These are phyloP conservation scores for Cyanistes caeruleus DNA, from an alignment of 2,113 vertebrate genomes.

Conservation along the genomic window DNA sequence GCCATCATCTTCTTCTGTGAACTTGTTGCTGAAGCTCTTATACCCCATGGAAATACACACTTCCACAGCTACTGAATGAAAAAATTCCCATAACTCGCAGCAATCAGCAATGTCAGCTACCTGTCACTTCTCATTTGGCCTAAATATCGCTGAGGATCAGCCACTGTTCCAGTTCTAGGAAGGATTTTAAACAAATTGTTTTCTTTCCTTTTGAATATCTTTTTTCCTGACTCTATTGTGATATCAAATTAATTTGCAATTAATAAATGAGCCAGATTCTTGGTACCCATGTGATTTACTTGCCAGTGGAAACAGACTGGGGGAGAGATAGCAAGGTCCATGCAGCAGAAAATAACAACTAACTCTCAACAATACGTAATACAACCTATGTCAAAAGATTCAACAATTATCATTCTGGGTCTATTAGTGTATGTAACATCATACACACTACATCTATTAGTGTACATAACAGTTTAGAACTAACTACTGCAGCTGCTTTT, in stretches of 20 bases:
- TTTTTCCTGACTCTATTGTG: neutral
- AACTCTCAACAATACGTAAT: neutral
- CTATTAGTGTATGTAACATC: neutral
- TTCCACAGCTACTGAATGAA: neutral
- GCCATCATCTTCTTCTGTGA: neutral
- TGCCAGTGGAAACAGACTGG: neutral
- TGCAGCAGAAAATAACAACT: neutral
- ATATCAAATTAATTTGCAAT: neutral
- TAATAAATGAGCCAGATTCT: neutral
- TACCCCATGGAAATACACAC: neutral
- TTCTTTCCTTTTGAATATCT: neutral
- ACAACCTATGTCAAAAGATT: neutral
- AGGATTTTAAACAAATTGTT: neutral
- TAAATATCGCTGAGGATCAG: neutral
- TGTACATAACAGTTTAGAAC: neutral
- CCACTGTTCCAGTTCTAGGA: neutral
- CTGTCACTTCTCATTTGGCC: neutral
- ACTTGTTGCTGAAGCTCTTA: neutral
- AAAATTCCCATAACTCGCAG: neutral
- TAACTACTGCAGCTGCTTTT: neutral
- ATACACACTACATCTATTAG: no score
- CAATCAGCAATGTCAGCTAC: neutral
- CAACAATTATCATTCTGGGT: neutral
- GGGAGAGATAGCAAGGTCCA: neutral
- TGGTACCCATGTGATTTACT: neutral